Conservation (phyloP, 92 coral and sea anemone species). For the Phymanthus crucifer region DNA sequence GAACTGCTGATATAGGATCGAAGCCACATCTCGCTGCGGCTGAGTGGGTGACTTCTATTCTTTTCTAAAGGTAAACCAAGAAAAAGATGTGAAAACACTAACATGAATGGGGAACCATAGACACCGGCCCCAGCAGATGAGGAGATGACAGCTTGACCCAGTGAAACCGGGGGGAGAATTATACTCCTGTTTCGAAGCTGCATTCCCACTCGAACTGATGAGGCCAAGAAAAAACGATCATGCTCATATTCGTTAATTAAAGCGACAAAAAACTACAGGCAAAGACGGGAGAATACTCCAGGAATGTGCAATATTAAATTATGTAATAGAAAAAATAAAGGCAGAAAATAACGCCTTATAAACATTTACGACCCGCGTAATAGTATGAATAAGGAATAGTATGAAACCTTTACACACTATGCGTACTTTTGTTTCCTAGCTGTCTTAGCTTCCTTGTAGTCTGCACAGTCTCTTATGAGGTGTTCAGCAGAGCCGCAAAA, state of each 20-base stretch:
- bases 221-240: neutral
- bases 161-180: too few species aligned
- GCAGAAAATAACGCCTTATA: too few species aligned
- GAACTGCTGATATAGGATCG: neutral
- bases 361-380: too few species aligned
- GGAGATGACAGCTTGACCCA: neutral
- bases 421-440: neutral
- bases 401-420: too few species aligned
- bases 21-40: neutral
- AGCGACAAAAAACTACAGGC: too few species aligned
- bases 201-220: neutral
- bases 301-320: too few species aligned
- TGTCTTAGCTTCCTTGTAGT: neutral
- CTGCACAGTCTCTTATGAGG: slow-evolving; percentile 1
- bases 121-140: neutral
- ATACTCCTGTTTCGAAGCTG: neutral
- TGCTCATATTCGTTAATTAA: neutral
- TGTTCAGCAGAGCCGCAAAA: neutral
- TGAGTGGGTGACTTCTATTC: neutral
- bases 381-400: too few species aligned
- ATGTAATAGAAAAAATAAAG: too few species aligned
- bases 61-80: neutral
- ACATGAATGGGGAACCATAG: neutral
- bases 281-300: too few species aligned
- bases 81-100: neutral